These are phyloP conservation scores for Oriolus oriolus DNA, from an alignment of 2,113 vertebrate genomes.

Conservation along the genomic window DNA sequence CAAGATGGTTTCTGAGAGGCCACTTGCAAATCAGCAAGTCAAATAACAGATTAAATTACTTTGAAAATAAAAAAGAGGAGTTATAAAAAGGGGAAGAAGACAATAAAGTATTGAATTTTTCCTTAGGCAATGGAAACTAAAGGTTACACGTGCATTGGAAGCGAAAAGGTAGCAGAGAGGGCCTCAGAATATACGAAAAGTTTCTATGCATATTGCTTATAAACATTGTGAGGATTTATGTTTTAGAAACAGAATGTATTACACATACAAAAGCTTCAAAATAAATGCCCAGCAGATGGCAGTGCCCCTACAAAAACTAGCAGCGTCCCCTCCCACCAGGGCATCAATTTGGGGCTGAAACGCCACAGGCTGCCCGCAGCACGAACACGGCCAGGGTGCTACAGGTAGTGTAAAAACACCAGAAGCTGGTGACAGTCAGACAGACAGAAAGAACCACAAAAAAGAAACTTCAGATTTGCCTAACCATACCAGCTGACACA, in stretches of 20 bases:
- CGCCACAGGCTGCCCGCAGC: not conserved
- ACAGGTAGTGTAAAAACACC: not conserved
- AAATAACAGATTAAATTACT: not conserved
- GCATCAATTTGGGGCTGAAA: not conserved
- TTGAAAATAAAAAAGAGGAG: not conserved
- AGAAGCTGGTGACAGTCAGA: not conserved
- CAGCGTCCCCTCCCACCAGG: not conserved
- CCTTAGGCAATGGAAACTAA: not conserved
- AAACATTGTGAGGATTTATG: not conserved
- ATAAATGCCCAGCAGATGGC: slow-evolving; percentile 51
- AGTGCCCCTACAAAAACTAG: not conserved
- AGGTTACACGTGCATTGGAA: accelerated
- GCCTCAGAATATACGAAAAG: not conserved
- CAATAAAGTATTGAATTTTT: accelerated
- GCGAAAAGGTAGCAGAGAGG: not conserved
- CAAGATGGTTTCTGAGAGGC: not conserved
- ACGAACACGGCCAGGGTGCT: not conserved
- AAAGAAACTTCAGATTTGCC: not conserved
- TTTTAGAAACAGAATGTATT: not conserved
- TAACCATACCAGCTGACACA: accelerated
- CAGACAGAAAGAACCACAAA: not conserved
- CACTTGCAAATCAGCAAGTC: not conserved
- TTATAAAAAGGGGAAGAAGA: not conserved
- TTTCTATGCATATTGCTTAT: not conserved
- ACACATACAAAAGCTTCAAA: not conserved